These are phyloP conservation scores for Lasioglossum baleicum DNA, from an alignment of 1,140 invertebrate genomes.

Conservation along the genomic window DNA sequence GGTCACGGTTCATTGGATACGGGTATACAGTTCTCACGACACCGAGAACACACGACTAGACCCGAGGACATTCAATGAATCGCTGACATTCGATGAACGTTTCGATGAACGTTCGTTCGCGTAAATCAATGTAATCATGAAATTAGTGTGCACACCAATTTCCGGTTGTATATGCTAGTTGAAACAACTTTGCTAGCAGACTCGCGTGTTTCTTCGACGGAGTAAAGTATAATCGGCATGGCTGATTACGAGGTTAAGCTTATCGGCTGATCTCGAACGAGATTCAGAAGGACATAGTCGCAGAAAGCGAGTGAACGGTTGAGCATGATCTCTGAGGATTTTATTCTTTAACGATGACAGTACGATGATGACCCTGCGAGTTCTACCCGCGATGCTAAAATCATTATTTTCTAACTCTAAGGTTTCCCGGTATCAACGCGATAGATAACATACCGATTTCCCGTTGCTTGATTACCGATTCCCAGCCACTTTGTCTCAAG, in stretches of 20 bases:
- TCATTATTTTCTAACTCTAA: slow-evolving; percentile 6
- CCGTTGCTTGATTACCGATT: slow-evolving; percentile 24
- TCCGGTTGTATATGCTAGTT: too few species aligned
- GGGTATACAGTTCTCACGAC: background rate
- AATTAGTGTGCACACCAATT: background rate
- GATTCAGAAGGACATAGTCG: background rate
- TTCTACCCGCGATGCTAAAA: background rate
- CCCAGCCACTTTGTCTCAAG: background rate
- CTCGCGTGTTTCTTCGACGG: background rate
- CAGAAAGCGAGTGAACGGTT: background rate
- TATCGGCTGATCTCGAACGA: background rate
- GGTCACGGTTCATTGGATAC: background rate
- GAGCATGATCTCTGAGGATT: too few species aligned
- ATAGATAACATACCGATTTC: slow-evolving; percentile 8
- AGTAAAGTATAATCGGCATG: too few species aligned
- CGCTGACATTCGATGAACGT: too few species aligned
- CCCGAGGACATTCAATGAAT: too few species aligned
- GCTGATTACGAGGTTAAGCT: slow-evolving; percentile 24
- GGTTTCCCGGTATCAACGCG: slow-evolving; percentile 9
- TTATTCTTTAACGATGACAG: background rate
- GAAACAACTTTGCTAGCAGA: background rate
- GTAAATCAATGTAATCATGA: too few species aligned
- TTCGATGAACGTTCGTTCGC: too few species aligned
- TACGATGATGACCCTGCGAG: too few species aligned
- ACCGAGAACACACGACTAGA: too few species aligned